Evolutionary conservation across 2,113 vertebrate genomes (phyloP), one percentile per base, ranked within the genome.

Genomic region (Takifugu bimaculatus): DNA sequence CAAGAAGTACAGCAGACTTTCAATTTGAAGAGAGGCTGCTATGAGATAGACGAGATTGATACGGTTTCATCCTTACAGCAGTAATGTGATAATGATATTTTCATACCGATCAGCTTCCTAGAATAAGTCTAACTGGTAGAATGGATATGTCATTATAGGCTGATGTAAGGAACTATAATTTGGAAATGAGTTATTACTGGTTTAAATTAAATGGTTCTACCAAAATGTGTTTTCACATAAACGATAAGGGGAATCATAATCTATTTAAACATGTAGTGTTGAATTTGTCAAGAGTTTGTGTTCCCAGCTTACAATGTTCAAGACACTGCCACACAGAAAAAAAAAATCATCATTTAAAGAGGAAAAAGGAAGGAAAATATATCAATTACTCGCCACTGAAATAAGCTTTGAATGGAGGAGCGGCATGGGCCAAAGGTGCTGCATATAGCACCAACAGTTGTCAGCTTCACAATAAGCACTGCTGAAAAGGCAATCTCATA

Each of bases 371-470:
- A 79, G 70, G 51, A 35, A 52, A 74, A 66, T 56, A 58, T 74
- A 87, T 87, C 83, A 88, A 84, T 88, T 86, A 87, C 84, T 78
- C 61, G 11, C 62, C 15, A 26, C 73, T 79, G 82, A 70, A 79
- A 70, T 73, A 79, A n/a, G 78, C 79, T 57, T 79, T 60, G 74
- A 85, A 88, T 81, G 74, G 86, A 80, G 66, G 73, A 85, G 78
- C 72, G 82, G 76, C 70, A 12, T 64, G 76, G 88, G 88, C 83
- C 85, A 90, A 89, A 91, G 90, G 88, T 90, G 86, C 79, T 57
- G 80, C 68, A 66, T 88, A 87, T 84, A 89, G 87, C 83, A 89
- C 81, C 86, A 88, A 86, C 84, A 90, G 87, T 88, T 90, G 89
- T 90, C 88, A 88, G 75, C 71, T 58, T 79, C 75, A 91, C 88